Evolutionary conservation across 2,113 vertebrate genomes (phyloP).

Genomic region (Hystrix cristata): DNA sequence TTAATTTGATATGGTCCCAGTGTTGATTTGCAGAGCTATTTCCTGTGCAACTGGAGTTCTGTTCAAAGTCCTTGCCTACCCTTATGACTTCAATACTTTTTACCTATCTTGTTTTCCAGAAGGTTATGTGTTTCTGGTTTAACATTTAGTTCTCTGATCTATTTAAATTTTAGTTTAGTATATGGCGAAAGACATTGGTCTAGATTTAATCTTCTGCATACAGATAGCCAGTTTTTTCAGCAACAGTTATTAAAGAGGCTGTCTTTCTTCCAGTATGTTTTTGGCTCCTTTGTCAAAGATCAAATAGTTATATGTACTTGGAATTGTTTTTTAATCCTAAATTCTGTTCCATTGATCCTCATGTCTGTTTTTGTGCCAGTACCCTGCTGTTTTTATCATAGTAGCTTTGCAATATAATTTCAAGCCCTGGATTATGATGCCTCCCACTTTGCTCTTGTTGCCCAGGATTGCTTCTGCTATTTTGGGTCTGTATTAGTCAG

Average conservation of each 20-base stretch:
- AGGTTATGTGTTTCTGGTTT: not conserved
- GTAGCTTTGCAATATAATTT: not conserved
- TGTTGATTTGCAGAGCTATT: not conserved
- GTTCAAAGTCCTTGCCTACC: not conserved
- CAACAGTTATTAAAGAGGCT: not conserved
- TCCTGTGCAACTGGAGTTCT: not conserved
- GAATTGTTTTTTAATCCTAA: not conserved
- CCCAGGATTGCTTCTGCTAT: not conserved
- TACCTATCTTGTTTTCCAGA: not conserved
- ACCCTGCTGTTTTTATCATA: not conserved
- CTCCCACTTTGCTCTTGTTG: not conserved
- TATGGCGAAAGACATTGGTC: not conserved
- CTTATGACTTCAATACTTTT: not conserved
- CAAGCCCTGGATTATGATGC: not conserved
- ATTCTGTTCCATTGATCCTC: not conserved
- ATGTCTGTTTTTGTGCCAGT: not conserved
- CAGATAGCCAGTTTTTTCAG: not conserved
- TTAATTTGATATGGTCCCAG: not conserved
- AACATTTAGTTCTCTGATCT: not conserved
- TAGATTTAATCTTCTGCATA: not conserved
- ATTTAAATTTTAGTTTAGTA: not conserved
- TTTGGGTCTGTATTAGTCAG: not conserved
- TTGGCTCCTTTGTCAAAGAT: not conserved
- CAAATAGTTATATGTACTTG: not conserved
- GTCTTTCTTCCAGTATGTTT: not conserved